phyloP scores from a whole-genome alignment of 2,797 vertebrate species.

The Heteromormyrus szaboi region DNA sequence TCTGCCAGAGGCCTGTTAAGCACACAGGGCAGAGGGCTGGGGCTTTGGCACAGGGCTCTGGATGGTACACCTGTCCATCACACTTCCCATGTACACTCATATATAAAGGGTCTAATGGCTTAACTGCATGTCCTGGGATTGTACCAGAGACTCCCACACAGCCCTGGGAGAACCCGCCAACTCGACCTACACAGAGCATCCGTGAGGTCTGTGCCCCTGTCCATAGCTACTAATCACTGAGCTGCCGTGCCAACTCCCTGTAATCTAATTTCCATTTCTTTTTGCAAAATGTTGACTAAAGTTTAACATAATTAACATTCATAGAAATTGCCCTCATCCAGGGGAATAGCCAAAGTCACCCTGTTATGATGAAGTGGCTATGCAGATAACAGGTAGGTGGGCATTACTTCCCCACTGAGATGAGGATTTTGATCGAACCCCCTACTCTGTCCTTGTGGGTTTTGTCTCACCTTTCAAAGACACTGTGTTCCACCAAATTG shows the following conservation, averaged over 20 bases:
- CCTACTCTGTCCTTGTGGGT: neutral
- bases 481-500: neutral
- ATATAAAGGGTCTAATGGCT: neutral
- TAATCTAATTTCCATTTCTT: neutral
- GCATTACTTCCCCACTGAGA: neutral
- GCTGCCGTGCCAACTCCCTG: neutral
- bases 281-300: neutral
- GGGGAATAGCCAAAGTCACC: neutral
- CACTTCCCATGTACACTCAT: neutral
- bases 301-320: neutral
- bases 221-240: neutral
- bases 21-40: neutral
- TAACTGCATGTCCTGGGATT: neutral
- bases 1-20: neutral
- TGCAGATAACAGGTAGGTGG: neutral
- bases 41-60: too few relatives aligned
- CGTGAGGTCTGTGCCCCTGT: neutral
- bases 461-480: neutral
- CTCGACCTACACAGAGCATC: neutral
- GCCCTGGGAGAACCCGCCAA: neutral
- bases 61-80: neutral
- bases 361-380: neutral
- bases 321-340: neutral
- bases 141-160: neutral
- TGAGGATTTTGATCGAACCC: neutral